These are phyloP conservation scores for Oxyteleia sp. DNA, from an alignment of 2,888 invertebrate genomes.

Conservation along the genomic window DNA sequence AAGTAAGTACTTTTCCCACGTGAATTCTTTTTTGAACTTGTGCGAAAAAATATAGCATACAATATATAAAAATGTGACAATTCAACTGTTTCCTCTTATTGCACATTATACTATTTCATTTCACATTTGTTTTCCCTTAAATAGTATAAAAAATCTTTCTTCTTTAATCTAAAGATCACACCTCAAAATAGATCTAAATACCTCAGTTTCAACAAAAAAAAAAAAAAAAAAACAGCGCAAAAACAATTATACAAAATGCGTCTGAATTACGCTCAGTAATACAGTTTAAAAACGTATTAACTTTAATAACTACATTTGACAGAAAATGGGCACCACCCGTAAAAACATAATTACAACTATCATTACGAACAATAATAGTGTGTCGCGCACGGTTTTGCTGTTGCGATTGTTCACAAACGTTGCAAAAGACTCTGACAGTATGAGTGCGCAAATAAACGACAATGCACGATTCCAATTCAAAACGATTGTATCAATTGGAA, in stretches of 20 bases:
- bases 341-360: constrained; percentile 59
- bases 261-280: constrained; percentile 12
- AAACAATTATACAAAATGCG: constrained; percentile 15
- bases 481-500: constrained; percentile 44
- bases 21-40: too few species aligned
- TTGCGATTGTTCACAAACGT: constrained; percentile 56
- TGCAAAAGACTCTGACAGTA: constrained; percentile 59
- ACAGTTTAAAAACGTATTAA: constrained; percentile 33
- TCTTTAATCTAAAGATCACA: too few species aligned
- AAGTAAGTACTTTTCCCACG: too few species aligned
- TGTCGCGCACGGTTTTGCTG: constrained; percentile 17
- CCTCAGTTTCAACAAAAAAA: too few species aligned
- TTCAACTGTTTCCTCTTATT: too few species aligned
- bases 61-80: too few species aligned
- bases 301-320: constrained; percentile 43
- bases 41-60: too few species aligned
- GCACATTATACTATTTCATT: too few species aligned
- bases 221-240: too few species aligned
- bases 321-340: constrained; percentile 50
- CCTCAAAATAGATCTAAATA: too few species aligned
- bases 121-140: too few species aligned
- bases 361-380: constrained; percentile 48
- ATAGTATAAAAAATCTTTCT: too few species aligned
- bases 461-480: constrained; percentile 50
- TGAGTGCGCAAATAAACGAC: constrained; percentile 65